These are phyloP conservation scores for Chloroceryle inda DNA, from an alignment of 2,797 vertebrate genomes.

Conservation along the genomic window DNA sequence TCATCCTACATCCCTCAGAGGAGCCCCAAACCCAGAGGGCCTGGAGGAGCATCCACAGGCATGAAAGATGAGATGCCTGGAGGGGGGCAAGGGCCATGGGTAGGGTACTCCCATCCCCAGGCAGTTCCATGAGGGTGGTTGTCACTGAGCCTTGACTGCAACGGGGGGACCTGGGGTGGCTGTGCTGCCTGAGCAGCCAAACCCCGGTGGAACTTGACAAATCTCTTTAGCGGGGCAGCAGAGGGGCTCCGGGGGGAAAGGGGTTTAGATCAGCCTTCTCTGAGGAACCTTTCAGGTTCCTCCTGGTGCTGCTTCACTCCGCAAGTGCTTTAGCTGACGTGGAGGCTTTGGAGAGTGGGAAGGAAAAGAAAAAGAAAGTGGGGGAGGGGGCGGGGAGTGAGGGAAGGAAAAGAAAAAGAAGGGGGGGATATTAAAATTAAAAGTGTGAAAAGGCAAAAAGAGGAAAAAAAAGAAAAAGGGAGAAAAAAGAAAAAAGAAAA, in stretches of 20 bases:
- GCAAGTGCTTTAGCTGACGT: fast-evolving
- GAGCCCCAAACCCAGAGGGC: not conserved
- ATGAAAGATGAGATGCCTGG: not conserved
- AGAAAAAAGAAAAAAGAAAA: no score
- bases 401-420: not conserved
- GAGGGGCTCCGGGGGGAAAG: not conserved
- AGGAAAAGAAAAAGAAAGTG: no score
- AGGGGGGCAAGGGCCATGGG: fast-evolving
- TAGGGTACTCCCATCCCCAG: not conserved
- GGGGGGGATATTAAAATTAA: no score
- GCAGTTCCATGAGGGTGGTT: not conserved
- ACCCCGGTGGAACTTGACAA: not conserved
- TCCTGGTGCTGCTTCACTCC: fast-evolving
- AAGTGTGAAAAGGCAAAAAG: no score
- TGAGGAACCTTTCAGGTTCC: not conserved
- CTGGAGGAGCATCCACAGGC: not conserved
- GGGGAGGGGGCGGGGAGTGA: not conserved
- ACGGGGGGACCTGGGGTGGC: fast-evolving
- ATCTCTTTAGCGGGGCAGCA: fast-evolving
- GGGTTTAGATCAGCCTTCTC: fast-evolving
- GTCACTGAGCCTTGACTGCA: fast-evolving
- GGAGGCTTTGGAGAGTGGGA: not conserved
- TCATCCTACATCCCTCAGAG: fast-evolving
- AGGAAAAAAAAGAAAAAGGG: no score
- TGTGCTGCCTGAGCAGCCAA: not conserved